Evolutionary conservation across 1,140 invertebrate species (phyloP).

Genomic region (Drosophila navojoa): DNA sequence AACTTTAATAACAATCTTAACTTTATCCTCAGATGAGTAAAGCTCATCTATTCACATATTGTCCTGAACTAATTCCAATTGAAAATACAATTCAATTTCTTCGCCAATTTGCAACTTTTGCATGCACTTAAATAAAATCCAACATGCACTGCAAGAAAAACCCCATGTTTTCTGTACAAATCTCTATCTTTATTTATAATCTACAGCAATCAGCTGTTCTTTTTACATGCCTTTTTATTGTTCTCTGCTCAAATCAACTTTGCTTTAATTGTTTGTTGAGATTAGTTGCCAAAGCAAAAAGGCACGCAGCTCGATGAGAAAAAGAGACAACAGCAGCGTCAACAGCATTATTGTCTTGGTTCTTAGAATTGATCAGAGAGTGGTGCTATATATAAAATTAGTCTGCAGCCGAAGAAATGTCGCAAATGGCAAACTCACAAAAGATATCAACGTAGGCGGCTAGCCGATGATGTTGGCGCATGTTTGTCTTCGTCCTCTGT

Average conservation of each 20-base stretch:
- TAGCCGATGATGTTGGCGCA: slow-evolving; percentile 3
- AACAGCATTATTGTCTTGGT: slow-evolving; percentile 11
- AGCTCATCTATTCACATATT: too few species aligned
- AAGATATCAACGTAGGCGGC: slow-evolving; percentile 28
- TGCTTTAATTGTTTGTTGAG: slow-evolving; percentile 1
- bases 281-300: slow-evolving; percentile 4
- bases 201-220: background rate
- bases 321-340: background rate
- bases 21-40: too few species aligned
- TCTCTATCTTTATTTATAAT: background rate
- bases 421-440: slow-evolving; percentile 23
- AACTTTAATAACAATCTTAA: too few species aligned
- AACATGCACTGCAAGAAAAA: background rate
- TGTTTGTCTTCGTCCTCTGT: background rate
- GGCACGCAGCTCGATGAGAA: slow-evolving; percentile 9
- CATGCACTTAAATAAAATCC: background rate
- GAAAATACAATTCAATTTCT: too few species aligned
- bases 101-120: too few species aligned
- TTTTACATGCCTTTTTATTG: slow-evolving; percentile 1
- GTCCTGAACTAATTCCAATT: too few species aligned
- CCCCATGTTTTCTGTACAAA: background rate
- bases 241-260: background rate
- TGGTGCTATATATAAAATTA: slow-evolving; percentile 16
- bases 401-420: slow-evolving; percentile 30
- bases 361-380: slow-evolving; percentile 19